Evolutionary conservation across 2,888 invertebrate genomes (phyloP).

Genomic region (Lepidochitona cinerea): DNA sequence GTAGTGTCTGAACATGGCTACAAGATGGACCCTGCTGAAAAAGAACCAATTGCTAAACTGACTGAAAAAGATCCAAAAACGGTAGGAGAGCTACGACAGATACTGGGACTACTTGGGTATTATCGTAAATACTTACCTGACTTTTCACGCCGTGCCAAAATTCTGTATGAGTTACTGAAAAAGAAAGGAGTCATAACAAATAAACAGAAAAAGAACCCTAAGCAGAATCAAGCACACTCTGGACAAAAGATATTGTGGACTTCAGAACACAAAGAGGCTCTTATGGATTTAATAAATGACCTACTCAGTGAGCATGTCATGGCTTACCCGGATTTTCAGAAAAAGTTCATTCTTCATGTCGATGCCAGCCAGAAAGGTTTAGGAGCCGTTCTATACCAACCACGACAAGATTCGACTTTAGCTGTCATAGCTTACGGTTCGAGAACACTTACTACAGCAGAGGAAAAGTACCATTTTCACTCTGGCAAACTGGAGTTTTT

Average conservation of each 20-base stretch:
- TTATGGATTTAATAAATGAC: conserved; percentile 4
- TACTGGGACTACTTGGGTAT: background rate
- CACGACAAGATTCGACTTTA: conserved; percentile 1
- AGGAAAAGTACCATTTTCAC: conserved; percentile 11
- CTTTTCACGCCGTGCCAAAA: background rate
- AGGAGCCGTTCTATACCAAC: conserved; percentile 6
- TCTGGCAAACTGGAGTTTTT: conserved; percentile 12
- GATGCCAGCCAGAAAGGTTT: conserved; percentile 9
- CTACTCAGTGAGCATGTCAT: conserved; percentile 8
- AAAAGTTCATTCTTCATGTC: conserved; percentile 12
- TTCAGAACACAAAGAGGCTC: background rate
- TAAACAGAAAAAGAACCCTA: background rate
- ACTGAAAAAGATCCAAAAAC: background rate
- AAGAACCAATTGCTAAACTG: background rate
- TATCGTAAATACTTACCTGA: background rate
- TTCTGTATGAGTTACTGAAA: background rate
- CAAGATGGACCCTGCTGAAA: background rate
- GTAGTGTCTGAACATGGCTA: background rate
- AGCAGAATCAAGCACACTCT: background rate
- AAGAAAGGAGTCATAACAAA: background rate
- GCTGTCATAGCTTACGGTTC: conserved; percentile 19
- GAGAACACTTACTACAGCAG: conserved; percentile 12
- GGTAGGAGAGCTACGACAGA: background rate
- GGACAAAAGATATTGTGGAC: conserved; percentile 11
- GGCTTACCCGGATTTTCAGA: conserved; percentile 9